Evolutionary conservation across 2,797 vertebrate species (phyloP).

Genomic region (Pristis pectinata): DNA sequence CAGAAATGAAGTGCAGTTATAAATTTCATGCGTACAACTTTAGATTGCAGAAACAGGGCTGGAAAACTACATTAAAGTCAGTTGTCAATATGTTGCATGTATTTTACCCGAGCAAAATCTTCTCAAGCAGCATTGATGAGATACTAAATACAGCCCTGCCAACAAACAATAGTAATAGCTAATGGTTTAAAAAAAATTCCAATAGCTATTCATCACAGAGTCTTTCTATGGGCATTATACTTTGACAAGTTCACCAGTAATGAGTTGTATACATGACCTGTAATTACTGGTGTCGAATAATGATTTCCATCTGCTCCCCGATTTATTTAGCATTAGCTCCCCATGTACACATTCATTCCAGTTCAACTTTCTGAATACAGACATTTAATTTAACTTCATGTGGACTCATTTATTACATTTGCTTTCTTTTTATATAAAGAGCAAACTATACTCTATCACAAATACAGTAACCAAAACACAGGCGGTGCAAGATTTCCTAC

Average conservation of each 20-base stretch:
- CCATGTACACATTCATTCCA: slow-evolving; percentile 44
- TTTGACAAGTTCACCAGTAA: slow-evolving; percentile 59
- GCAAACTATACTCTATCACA: neutral
- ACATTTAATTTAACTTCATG: neutral
- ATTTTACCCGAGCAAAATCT: neutral
- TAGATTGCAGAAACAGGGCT: neutral
- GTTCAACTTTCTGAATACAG: slow-evolving; percentile 27
- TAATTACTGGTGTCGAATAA: slow-evolving; percentile 60
- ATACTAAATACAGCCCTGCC: neutral
- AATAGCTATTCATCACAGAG: slow-evolving; percentile 47
- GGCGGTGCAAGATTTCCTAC: no score
- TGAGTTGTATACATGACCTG: slow-evolving; percentile 57
- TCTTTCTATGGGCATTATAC: slow-evolving; percentile 42
- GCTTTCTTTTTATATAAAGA: neutral
- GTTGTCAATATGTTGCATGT: neutral
- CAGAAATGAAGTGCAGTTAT: neutral
- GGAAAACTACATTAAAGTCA: neutral
- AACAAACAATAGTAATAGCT: slow-evolving; percentile 17
- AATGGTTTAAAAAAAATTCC: slow-evolving; percentile 36
- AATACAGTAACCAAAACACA: neutral
- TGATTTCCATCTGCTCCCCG: slow-evolving; percentile 59
- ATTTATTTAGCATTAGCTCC: slow-evolving; percentile 59
- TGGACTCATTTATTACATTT: neutral
- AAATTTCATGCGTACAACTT: neutral
- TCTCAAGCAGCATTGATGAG: neutral